phyloP scores from a whole-genome alignment of 2,888 invertebrate genomes.

The Teleogryllus oceanicus region DNA sequence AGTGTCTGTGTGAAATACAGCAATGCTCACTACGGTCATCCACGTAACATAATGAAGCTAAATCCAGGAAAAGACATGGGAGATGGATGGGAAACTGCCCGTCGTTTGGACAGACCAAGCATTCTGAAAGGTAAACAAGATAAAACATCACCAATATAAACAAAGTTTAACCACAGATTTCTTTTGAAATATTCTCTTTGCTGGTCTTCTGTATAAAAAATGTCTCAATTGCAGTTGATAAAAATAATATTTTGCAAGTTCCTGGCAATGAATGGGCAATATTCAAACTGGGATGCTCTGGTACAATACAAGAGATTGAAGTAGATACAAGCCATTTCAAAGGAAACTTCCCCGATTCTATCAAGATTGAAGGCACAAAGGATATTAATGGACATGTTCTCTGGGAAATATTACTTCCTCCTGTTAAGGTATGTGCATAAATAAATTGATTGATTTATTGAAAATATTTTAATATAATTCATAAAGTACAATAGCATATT shows the following conservation, averaged over 20 bases:
- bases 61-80: slow-evolving; percentile 55
- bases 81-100: slow-evolving; percentile 66
- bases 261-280: slow-evolving; percentile 62
- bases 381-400: slow-evolving; percentile 42
- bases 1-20: slow-evolving; percentile 57
- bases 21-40: slow-evolving; percentile 64
- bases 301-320: slow-evolving; percentile 52
- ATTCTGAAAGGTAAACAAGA: slow-evolving; percentile 48
- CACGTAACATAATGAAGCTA: slow-evolving; percentile 57
- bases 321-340: slow-evolving; percentile 62
- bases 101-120: slow-evolving; percentile 58
- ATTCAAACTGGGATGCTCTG: slow-evolving; percentile 56
- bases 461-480: too few species aligned
- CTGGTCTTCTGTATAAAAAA: too few species aligned
- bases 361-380: slow-evolving; percentile 55
- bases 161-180: too few species aligned
- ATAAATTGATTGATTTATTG: neutral
- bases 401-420: slow-evolving; percentile 54
- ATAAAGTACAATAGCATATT: too few species aligned
- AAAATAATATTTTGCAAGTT: slow-evolving; percentile 56
- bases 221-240: slow-evolving; percentile 42
- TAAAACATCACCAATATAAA: neutral
- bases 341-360: slow-evolving; percentile 62
- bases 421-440: slow-evolving; percentile 52
- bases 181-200: too few species aligned